These are phyloP conservation scores for Choloepus didactylus DNA, from an alignment of 2,797 vertebrate species.

Conservation along the genomic window DNA sequence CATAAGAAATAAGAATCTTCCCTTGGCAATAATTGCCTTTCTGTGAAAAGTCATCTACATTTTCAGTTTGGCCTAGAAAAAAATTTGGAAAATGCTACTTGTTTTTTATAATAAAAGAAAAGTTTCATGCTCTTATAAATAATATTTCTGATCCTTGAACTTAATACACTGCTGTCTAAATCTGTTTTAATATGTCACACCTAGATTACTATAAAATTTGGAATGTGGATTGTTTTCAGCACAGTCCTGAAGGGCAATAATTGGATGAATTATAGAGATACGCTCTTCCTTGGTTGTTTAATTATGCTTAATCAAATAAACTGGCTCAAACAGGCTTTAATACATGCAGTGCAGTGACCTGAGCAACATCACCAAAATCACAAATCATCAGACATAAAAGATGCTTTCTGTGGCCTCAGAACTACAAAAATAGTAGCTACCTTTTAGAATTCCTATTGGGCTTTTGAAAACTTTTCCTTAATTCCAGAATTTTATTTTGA, in stretches of 20 bases:
- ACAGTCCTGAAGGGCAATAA: not conserved
- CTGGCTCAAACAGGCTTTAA: slow-evolving; percentile 53
- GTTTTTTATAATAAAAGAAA: slow-evolving; percentile 26
- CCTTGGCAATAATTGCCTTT: not conserved
- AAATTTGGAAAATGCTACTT: not conserved
- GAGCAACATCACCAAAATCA: slow-evolving; percentile 59
- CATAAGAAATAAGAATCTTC: slow-evolving; percentile 18
- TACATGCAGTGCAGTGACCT: not conserved
- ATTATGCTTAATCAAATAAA: slow-evolving; percentile 64
- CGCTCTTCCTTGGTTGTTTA: not conserved
- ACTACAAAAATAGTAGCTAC: not conserved
- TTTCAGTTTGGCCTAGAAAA: slow-evolving; percentile 5
- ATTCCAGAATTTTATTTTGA: not conserved
- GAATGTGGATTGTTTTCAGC: not conserved
- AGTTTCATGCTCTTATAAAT: not conserved
- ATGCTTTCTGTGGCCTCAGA: not conserved
- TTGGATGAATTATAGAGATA: not conserved
- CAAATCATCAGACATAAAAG: slow-evolving; percentile 2
- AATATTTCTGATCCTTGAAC: slow-evolving; percentile 16
- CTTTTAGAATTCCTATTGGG: not conserved
- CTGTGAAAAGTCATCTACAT: not conserved
- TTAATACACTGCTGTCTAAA: not conserved
- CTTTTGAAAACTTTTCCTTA: not conserved
- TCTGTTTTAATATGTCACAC: slow-evolving; percentile 42
- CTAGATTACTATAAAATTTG: slow-evolving; percentile 9